Evolutionary conservation across 2,797 vertebrate species (phyloP).

Genomic region (Cynodonichthys magdalenae): DNA sequence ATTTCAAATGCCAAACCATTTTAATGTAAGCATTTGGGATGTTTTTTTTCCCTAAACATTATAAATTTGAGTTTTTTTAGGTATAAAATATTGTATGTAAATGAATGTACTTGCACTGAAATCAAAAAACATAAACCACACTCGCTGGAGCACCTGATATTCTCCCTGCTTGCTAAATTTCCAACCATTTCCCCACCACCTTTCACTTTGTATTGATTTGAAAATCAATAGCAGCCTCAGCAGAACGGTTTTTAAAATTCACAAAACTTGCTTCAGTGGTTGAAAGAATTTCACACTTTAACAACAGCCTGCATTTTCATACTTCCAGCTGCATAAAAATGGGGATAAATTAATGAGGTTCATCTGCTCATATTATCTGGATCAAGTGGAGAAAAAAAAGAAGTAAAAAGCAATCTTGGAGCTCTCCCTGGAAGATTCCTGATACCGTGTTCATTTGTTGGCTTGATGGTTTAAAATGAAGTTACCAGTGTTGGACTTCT

Average conservation of each 20-base stretch:
- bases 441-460: conserved; percentile 63
- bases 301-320: conserved; percentile 17
- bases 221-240: conserved; percentile 80
- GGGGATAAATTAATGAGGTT: conserved; percentile 71
- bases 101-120: too few relatives aligned
- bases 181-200: conserved; percentile 74
- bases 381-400: conserved; percentile 37
- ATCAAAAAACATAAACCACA: conserved; percentile 16
- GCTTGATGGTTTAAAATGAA: conserved; percentile 53
- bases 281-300: conserved; percentile 47
- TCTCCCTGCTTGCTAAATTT: conserved; percentile 60
- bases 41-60: too few relatives aligned
- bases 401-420: conserved; percentile 60
- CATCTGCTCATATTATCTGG: conserved; percentile 44
- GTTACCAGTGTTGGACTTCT: conserved; percentile 63
- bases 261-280: conserved; percentile 25
- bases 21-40: too few relatives aligned
- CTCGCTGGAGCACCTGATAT: conserved; percentile 57
- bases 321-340: conserved; percentile 39
- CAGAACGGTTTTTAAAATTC: conserved; percentile 57
- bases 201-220: conserved; percentile 83
- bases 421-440: conserved; percentile 46
- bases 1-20: background rate
- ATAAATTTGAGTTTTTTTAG: conserved; percentile 5
- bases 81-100: background rate